Conservation (phyloP, 1,140 invertebrate species). For the Aplysia californica region DNA sequence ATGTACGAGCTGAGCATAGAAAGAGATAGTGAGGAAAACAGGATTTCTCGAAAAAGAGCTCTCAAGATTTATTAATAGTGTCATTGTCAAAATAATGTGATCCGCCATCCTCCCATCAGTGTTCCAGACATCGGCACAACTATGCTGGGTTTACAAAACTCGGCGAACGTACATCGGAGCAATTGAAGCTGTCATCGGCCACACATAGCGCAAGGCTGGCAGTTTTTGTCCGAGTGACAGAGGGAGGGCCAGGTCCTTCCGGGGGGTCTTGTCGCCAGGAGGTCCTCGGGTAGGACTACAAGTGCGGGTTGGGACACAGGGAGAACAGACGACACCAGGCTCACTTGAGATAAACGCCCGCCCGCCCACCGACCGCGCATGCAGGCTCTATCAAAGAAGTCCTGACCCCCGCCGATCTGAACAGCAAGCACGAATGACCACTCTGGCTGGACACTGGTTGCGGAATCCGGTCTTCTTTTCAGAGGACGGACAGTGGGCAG, state of each 20-base stretch:
- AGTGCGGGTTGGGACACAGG: neutral
- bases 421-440: too few species aligned
- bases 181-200: conserved; percentile 1
- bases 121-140: too few species aligned
- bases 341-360: neutral
- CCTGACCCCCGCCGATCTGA: neutral
- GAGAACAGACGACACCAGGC: neutral
- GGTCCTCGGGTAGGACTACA: neutral
- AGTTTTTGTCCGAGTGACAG: conserved; percentile 25
- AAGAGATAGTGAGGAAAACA: too few species aligned
- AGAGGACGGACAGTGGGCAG: conserved; percentile 12
- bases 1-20: too few species aligned
- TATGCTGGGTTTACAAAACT: too few species aligned
- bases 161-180: too few species aligned
- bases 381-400: neutral
- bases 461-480: conserved; percentile 18
- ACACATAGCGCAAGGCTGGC: conserved; percentile 25
- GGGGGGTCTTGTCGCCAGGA: neutral
- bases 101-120: too few species aligned
- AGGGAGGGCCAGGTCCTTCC: neutral
- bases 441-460: conserved; percentile 27
- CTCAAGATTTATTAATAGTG: too few species aligned
- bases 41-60: too few species aligned
- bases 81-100: too few species aligned
- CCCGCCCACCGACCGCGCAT: neutral